Evolutionary conservation across 2,888 invertebrate genomes (phyloP).

Genomic region (Oligia strigilis): DNA sequence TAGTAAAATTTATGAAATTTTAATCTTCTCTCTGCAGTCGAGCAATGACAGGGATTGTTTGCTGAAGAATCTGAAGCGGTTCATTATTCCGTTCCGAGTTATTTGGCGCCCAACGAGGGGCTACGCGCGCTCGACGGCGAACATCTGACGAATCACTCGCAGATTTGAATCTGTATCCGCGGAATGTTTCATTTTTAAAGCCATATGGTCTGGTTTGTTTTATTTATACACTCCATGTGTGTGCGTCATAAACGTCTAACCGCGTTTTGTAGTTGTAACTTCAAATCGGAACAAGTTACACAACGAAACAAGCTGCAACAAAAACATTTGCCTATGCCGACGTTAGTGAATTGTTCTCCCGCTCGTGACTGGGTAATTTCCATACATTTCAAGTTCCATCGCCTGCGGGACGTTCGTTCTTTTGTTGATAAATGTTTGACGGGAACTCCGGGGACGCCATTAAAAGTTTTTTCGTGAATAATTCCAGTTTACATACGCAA

Average conservation of each 20-base stretch:
- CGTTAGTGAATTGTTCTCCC: slow-evolving; percentile 90
- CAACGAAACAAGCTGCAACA: slow-evolving; percentile 88
- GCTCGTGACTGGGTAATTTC: slow-evolving; percentile 91
- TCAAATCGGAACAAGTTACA: slow-evolving; percentile 83
- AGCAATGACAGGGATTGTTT: slow-evolving; percentile 81
- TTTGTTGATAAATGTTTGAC: slow-evolving; percentile 91
- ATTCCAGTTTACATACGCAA: slow-evolving; percentile 91
- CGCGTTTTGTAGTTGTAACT: slow-evolving; percentile 77
- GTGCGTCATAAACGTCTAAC: slow-evolving; percentile 66
- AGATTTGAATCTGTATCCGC: slow-evolving; percentile 72
- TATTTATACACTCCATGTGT: slow-evolving; percentile 40
- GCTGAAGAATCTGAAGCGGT: slow-evolving; percentile 82
- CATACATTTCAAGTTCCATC: slow-evolving; percentile 91
- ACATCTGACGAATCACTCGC: slow-evolving; percentile 80
- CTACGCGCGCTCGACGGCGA: slow-evolving; percentile 73
- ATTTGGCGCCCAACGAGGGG: slow-evolving; percentile 84
- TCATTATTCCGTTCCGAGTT: slow-evolving; percentile 85
- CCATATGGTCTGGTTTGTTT: slow-evolving; percentile 45
- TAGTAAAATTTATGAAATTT: slow-evolving; percentile 75
- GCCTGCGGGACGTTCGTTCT: slow-evolving; percentile 91
- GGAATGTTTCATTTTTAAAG: slow-evolving; percentile 74
- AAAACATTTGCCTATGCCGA: slow-evolving; percentile 90
- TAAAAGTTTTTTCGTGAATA: slow-evolving; percentile 91
- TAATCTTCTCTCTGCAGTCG: slow-evolving; percentile 77
- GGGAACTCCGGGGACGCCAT: slow-evolving; percentile 91